These are phyloP conservation scores for Antidorcas marsupialis DNA, from an alignment of 2,113 vertebrate genomes.

Conservation along the genomic window DNA sequence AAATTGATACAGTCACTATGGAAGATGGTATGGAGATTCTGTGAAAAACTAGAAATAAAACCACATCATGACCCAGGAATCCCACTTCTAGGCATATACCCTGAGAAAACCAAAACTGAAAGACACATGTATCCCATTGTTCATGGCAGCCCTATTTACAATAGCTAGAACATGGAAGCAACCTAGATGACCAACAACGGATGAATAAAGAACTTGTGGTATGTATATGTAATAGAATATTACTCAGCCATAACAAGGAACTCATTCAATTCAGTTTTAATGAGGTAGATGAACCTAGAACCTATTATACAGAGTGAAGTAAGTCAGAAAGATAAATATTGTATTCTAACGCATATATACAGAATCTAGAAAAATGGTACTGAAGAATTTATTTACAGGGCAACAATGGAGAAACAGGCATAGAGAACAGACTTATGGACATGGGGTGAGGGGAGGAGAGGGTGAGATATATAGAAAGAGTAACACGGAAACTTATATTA, in stretches of 20 bases:
- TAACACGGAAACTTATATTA: not conserved
- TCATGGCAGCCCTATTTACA: not conserved
- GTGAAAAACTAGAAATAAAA: not conserved
- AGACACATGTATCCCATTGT: not conserved
- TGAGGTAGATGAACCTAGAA: not conserved
- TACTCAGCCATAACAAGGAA: not conserved
- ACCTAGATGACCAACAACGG: not conserved
- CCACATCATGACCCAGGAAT: not conserved
- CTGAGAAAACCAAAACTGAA: not conserved
- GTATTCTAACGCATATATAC: rapidly evolving
- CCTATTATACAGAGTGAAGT: not conserved
- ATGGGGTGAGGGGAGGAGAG: not conserved
- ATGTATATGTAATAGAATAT: not conserved
- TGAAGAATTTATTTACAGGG: not conserved
- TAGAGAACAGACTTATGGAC: not conserved
- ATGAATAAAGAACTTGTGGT: not conserved
- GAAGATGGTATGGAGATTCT: not conserved
- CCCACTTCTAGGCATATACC: not conserved
- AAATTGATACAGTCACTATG: not conserved
- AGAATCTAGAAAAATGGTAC: not conserved
- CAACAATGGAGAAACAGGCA: not conserved
- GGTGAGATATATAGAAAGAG: not conserved
- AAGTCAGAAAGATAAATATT: not conserved
- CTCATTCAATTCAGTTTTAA: not conserved
- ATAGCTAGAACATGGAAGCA: not conserved